Evolutionary conservation across 2,888 invertebrate genomes (phyloP).

Genomic region (Sminthurinus aureus): DNA sequence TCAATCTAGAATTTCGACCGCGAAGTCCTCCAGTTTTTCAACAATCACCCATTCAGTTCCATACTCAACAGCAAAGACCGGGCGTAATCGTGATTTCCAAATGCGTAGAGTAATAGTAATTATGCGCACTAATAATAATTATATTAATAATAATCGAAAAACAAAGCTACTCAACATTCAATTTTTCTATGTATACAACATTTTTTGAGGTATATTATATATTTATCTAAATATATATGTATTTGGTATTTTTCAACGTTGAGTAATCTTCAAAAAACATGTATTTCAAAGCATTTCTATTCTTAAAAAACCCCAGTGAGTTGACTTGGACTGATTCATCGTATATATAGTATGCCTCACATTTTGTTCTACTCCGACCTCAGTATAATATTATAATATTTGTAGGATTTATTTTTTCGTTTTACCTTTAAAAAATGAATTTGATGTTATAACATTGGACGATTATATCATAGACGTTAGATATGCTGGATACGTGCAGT

Average conservation of each 20-base stretch:
- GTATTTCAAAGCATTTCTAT: slow-evolving; percentile 16
- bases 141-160: background rate
- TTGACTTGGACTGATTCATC: slow-evolving; percentile 38
- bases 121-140: slow-evolving; percentile 10
- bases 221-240: too few species aligned
- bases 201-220: background rate
- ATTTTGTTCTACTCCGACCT: slow-evolving; percentile 24
- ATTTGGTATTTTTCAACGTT: background rate
- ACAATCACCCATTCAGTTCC: slow-evolving; percentile 43
- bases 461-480: background rate
- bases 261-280: background rate
- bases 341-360: background rate
- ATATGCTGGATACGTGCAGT: background rate
- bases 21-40: slow-evolving; percentile 49
- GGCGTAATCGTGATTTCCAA: too few species aligned
- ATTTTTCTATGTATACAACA: background rate
- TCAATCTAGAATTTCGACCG: slow-evolving; percentile 59
- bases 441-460: background rate
- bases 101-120: slow-evolving; percentile 89
- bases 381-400: background rate
- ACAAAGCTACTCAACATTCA: background rate
- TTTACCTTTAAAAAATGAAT: background rate
- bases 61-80: slow-evolving; percentile 70
- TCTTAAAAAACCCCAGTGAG: slow-evolving; percentile 36
- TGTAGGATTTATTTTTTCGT: background rate